A percentile compares a stretch with the other conserved stretches of the same genome.
phyloP scores from a whole-genome alignment of 1,140 invertebrate species.

The Drosophila parvula region DNA sequence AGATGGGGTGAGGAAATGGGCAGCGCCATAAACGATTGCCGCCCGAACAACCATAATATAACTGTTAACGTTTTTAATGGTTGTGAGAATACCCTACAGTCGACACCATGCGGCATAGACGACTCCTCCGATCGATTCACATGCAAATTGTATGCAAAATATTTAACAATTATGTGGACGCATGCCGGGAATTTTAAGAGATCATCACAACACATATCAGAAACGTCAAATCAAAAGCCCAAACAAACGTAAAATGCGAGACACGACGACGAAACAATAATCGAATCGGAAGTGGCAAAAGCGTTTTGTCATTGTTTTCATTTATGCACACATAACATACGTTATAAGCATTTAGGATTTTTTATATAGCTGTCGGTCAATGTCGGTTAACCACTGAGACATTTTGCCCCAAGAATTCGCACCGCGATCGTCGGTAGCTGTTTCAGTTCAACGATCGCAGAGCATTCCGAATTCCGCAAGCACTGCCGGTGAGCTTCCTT shows the following conservation, averaged over 20 bases:
- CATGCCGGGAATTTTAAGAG: constrained; percentile 66
- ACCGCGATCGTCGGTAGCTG: constrained; percentile 1
- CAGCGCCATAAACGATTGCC: constrained; percentile 39
- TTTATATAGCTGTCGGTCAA: constrained; percentile 70
- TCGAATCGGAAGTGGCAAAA: constrained; percentile 72
- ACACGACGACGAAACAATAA: constrained; percentile 38
- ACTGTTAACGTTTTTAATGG: constrained; percentile 37
- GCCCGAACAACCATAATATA: constrained; percentile 32
- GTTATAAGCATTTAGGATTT: constrained; percentile 27
- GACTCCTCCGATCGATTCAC: constrained; percentile 22
- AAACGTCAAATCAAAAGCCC: constrained; percentile 28
- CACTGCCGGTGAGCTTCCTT: constrained; percentile 14
- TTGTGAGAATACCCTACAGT: constrained; percentile 14
- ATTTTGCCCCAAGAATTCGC: constrained; percentile 60
- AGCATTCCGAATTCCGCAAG: constrained; percentile 32
- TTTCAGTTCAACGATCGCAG: constrained; percentile 61
- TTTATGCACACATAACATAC: constrained; percentile 49
- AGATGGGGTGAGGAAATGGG: constrained; percentile 39
- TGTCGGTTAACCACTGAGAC: constrained; percentile 72
- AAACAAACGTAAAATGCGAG: constrained; percentile 34
- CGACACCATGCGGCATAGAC: not conserved
- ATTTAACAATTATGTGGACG: constrained; percentile 58
- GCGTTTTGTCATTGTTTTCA: constrained; percentile 72
- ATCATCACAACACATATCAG: constrained; percentile 2
- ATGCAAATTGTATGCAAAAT: constrained; percentile 65